phyloP scores from a whole-genome alignment of 2,797 vertebrate genomes.

The Eulemur coronatus region DNA sequence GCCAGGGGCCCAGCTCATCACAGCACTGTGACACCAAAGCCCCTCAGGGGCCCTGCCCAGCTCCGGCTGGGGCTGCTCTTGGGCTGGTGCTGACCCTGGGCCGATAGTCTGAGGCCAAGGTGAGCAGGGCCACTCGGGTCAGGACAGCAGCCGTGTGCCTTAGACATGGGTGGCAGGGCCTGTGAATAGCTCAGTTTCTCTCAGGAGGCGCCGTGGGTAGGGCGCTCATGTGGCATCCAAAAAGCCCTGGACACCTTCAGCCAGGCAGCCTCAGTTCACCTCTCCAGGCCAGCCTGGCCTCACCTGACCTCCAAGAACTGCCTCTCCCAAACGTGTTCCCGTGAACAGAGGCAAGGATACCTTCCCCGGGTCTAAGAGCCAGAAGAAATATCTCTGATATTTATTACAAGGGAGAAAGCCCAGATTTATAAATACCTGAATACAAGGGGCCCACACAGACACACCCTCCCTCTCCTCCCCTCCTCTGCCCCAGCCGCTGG shows the following conservation, averaged over 20 bases:
- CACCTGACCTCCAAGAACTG: neutral
- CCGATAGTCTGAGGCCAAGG: neutral
- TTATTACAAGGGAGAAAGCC: neutral
- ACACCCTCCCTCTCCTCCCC: neutral
- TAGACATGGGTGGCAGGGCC: neutral
- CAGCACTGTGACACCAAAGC: neutral
- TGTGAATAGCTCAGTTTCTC: neutral
- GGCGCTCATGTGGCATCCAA: neutral
- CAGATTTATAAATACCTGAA: neutral
- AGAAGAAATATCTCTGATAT: slow-evolving; percentile 26
- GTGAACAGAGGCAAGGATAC: neutral
- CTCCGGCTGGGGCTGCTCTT: neutral
- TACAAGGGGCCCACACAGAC: neutral
- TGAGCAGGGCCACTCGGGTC: neutral
- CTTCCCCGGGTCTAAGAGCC: neutral
- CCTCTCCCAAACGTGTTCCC: neutral
- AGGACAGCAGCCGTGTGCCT: neutral
- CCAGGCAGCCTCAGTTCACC: neutral
- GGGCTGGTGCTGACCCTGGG: neutral
- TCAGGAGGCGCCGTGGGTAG: neutral
- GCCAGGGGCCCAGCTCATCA: neutral
- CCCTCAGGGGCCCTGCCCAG: no score
- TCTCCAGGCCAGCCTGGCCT: neutral
- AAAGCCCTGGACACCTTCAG: neutral
- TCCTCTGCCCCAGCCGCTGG: neutral